A percentile compares a stretch with the other conserved stretches of the same genome.
Conservation (phyloP, 2,888 invertebrate species). For the Cyaniris semiargus region DNA sequence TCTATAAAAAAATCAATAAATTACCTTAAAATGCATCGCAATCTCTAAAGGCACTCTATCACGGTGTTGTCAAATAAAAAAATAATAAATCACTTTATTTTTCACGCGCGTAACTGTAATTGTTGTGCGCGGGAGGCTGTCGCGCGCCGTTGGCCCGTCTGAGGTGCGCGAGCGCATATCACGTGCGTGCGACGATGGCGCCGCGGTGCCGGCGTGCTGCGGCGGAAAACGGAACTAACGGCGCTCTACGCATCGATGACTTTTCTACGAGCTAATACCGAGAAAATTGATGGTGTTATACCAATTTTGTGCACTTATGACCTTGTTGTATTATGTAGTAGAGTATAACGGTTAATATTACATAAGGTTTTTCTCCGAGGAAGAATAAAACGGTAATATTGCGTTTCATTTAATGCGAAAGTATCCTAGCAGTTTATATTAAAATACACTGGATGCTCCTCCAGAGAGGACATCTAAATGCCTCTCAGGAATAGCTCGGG, state of each 20-base stretch:
- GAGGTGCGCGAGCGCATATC: conserved; percentile 72
- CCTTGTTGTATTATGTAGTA: neutral
- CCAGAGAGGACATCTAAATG: conserved; percentile 8
- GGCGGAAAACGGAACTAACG: conserved; percentile 63
- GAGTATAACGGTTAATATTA: neutral
- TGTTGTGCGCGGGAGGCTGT: conserved; percentile 71
- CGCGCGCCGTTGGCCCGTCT: conserved; percentile 69
- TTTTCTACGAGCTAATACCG: conserved; percentile 39
- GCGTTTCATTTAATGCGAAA: neutral
- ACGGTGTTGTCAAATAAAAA: conserved; percentile 35
- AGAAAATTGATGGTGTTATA: conserved; percentile 12
- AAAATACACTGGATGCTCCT: conserved; percentile 10
- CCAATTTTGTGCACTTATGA: conserved; percentile 1
- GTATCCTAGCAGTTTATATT: neutral
- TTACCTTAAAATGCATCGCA: conserved; percentile 46
- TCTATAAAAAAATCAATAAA: neutral
- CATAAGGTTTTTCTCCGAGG: neutral
- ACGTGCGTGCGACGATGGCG: conserved; percentile 68
- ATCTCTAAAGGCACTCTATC: conserved; percentile 34
- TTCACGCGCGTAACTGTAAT: conserved; percentile 65
- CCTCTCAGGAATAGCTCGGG: conserved; percentile 10
- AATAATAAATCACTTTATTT: conserved; percentile 50
- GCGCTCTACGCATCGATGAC: conserved; percentile 61
- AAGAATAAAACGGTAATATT: neutral
- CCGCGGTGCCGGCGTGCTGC: conserved; percentile 57